Conservation (phyloP, 2,797 vertebrate species). For the Monodelphis domestica region DNA sequence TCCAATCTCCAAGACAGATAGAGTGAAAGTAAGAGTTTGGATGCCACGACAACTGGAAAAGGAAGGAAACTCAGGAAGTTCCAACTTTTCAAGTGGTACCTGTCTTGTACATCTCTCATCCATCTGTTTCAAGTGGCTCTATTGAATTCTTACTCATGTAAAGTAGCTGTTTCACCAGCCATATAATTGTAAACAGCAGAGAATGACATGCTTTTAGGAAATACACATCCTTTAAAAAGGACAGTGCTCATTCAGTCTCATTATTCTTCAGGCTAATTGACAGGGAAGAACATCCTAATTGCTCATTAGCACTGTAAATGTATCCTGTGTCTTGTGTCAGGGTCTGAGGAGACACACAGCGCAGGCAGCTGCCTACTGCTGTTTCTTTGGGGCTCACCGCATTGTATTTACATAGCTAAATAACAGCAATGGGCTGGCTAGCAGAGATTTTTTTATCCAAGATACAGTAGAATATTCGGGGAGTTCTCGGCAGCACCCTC, state of each 20-base stretch:
- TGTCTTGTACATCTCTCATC: constrained; percentile 3
- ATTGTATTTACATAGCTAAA: neutral
- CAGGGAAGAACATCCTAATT: constrained; percentile 77
- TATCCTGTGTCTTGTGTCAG: constrained; percentile 53
- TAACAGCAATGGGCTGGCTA: constrained; percentile 29
- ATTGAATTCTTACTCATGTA: constrained; percentile 49
- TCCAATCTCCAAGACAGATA: constrained; percentile 19
- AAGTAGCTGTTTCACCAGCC: constrained; percentile 61
- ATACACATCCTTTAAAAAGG: constrained; percentile 59
- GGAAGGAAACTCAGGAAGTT: neutral
- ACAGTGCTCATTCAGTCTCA: constrained; percentile 68
- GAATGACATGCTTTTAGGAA: constrained; percentile 59
- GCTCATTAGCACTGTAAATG: constrained; percentile 75
- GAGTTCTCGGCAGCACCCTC: neutral
- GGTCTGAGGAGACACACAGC: constrained; percentile 54
- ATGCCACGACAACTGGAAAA: neutral
- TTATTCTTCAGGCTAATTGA: constrained; percentile 77
- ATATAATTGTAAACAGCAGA: constrained; percentile 63
- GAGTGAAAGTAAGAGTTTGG: neutral
- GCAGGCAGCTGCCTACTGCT: constrained; percentile 23
- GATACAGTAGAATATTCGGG: constrained; percentile 3
- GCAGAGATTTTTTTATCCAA: constrained; percentile 7
- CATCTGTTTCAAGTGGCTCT: constrained; percentile 44
- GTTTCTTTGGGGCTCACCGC: constrained; percentile 18
- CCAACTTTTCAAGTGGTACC: constrained; percentile 3